These are phyloP conservation scores for Isichthys henryi DNA, from an alignment of 2,113 vertebrate genomes.

Conservation along the genomic window DNA sequence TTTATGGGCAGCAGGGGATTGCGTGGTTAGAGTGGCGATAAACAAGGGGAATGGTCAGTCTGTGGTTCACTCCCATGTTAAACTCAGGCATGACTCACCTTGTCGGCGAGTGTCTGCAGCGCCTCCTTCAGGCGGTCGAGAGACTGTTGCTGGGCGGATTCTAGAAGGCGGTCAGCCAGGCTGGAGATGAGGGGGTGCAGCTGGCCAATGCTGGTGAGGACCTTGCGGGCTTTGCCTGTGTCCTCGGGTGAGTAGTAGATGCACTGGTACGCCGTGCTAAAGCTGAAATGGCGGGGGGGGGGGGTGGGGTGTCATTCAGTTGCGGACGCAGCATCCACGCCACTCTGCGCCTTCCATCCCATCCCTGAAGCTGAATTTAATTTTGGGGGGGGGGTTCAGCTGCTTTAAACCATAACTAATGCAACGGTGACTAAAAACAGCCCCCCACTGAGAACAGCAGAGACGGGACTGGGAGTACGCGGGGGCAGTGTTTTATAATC, in stretches of 20 bases:
- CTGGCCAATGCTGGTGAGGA: conserved; percentile 82
- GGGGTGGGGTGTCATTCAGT: neutral
- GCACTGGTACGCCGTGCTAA: conserved; percentile 94
- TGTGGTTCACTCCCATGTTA: neutral
- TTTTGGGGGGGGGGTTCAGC: neutral
- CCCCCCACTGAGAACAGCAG: neutral
- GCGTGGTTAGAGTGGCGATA: neutral
- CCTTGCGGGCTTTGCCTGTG: conserved; percentile 92
- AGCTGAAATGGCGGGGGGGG: conserved; percentile 40
- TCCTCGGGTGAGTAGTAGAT: conserved; percentile 98
- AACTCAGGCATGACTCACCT: conserved; percentile 63
- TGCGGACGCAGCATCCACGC: neutral
- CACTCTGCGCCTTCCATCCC: neutral
- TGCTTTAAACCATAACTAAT: neutral
- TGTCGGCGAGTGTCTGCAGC: conserved; percentile 91
- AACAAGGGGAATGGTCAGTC: neutral
- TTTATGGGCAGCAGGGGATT: neutral
- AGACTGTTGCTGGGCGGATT: conserved; percentile 79
- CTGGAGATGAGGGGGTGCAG: conserved; percentile 84
- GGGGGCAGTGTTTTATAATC: neutral
- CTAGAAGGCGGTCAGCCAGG: conserved; percentile 82
- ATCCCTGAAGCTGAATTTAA: neutral
- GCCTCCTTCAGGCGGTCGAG: conserved; percentile 77
- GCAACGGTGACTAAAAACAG: neutral
- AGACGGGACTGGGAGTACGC: neutral